A percentile compares a stretch with the other conserved stretches of the same genome.
Evolutionary conservation across 1,140 invertebrate species (phyloP).

Genomic region (Frieseomelitta varia): DNA sequence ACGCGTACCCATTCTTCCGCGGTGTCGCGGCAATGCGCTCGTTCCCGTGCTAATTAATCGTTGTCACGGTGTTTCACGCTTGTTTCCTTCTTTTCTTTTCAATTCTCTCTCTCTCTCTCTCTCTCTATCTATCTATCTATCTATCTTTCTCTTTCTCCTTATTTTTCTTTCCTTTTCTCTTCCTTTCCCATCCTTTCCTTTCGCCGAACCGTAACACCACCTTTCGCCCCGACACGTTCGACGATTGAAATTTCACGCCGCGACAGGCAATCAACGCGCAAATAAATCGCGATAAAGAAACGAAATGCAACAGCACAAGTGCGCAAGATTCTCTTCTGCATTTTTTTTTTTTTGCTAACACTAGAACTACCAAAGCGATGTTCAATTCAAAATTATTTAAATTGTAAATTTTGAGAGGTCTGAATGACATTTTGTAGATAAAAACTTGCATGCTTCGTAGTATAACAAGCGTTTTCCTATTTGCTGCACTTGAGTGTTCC

Average conservation of each 20-base stretch:
- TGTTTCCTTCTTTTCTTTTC: background rate
- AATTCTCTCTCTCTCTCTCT: too few species aligned
- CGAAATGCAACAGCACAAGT: background rate
- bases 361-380: too few species aligned
- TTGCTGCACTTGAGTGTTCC: too few species aligned
- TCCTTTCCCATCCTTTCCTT: too few species aligned
- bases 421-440: too few species aligned
- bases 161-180: background rate
- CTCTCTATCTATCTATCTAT: too few species aligned
- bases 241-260: background rate
- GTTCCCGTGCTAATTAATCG: conserved; percentile 41
- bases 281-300: background rate
- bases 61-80: conserved; percentile 3
- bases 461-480: background rate
- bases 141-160: too few species aligned
- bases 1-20: conserved; percentile 26
- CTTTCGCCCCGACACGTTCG: background rate
- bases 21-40: conserved; percentile 6
- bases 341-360: background rate
- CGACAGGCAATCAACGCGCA: background rate
- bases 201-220: background rate
- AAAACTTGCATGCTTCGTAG: too few species aligned
- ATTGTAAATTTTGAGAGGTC: too few species aligned
- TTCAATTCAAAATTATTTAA: too few species aligned
- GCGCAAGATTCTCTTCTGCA: conserved; percentile 21